phyloP scores from a whole-genome alignment of 2,888 invertebrate genomes.

The Drosophila macrospina region DNA sequence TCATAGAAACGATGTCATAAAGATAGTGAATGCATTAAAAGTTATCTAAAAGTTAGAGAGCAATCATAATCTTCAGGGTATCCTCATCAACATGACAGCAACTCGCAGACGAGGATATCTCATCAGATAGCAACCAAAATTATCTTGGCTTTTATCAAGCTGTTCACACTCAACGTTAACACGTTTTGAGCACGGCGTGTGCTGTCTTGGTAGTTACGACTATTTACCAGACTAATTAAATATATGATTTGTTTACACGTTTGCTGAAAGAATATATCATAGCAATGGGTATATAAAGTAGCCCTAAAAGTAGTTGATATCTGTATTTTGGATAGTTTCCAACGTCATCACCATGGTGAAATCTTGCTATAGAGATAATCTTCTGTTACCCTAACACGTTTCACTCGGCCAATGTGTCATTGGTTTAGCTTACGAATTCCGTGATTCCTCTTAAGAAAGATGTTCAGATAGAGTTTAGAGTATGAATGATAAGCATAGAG shows the following conservation, averaged over 20 bases:
- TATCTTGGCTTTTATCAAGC: background rate
- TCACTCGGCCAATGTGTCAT: conserved; percentile 17
- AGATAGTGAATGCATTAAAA: conserved; percentile 9
- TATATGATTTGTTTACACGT: conserved; percentile 1
- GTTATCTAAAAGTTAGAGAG: background rate
- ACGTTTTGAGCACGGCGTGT: conserved; percentile 15
- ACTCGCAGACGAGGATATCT: background rate
- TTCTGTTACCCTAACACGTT: conserved; percentile 2
- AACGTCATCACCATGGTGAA: conserved; percentile 17
- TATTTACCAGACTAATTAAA: background rate
- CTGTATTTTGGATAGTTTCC: background rate
- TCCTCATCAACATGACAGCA: background rate
- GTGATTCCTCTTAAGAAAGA: background rate
- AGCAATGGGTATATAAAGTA: background rate
- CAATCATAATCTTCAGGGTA: background rate
- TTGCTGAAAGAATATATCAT: background rate
- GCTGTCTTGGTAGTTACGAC: conserved; percentile 1
- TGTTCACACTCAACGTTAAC: background rate
- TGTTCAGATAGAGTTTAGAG: background rate
- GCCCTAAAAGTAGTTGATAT: background rate
- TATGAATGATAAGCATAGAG: background rate
- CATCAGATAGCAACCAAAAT: conserved; percentile 9
- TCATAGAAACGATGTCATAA: conserved; percentile 26
- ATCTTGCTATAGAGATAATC: background rate
- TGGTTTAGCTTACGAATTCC: background rate